phyloP scores from a whole-genome alignment of 2,113 vertebrate genomes.

The Ciconia stormi region DNA sequence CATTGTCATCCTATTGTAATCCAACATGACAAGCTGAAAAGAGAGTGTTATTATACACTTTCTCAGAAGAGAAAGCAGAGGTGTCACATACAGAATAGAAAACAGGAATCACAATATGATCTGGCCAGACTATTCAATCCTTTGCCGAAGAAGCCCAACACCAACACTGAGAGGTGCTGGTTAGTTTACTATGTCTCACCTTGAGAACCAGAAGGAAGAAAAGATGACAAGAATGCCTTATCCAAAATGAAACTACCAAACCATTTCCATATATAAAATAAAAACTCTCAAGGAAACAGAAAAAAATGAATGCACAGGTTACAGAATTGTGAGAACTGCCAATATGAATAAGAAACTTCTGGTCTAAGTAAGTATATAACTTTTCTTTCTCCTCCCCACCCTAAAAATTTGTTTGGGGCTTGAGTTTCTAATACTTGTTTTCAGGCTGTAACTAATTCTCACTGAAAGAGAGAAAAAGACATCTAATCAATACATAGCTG shows the following conservation, averaged over 20 bases:
- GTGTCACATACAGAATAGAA: background rate
- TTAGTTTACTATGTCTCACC: background rate
- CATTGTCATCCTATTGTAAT: constrained; percentile 26
- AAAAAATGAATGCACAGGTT: background rate
- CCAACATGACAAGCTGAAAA: constrained; percentile 40
- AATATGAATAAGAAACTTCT: background rate
- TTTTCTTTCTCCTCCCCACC: background rate
- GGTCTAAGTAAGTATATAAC: background rate
- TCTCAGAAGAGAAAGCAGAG: constrained; percentile 4
- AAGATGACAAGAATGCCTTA: background rate
- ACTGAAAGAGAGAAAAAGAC: background rate
- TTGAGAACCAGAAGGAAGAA: background rate
- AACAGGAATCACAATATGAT: background rate
- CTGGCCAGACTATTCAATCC: background rate
- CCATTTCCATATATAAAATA: background rate
- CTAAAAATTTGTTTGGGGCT: background rate
- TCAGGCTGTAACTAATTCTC: background rate
- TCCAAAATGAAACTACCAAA: background rate
- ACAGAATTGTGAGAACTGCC: background rate
- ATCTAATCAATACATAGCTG: background rate
- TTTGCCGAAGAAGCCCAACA: background rate
- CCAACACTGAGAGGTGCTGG: background rate
- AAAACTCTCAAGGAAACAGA: background rate
- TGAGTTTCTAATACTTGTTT: background rate
- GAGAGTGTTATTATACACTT: background rate